Evolutionary conservation across 2,888 invertebrate genomes (phyloP).

Genomic region (Pristionchus exspectatus): DNA sequence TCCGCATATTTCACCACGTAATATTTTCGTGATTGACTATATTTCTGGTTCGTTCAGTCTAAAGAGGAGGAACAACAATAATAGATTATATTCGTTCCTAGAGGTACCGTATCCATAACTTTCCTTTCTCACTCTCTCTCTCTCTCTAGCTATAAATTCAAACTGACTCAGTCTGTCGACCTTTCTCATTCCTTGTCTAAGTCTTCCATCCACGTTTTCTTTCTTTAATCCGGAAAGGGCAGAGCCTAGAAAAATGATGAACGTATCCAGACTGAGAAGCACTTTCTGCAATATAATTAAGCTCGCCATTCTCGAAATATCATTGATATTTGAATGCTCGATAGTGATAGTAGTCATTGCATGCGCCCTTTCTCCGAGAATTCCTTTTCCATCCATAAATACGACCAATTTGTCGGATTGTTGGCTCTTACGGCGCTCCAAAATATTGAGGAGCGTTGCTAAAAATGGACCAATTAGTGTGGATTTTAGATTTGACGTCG

Average conservation of each 20-base stretch:
- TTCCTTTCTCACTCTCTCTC: neutral
- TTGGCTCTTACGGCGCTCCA: neutral
- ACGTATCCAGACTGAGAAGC: constrained; percentile 2
- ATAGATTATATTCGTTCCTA: neutral
- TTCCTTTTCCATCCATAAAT: neutral
- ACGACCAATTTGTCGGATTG: neutral
- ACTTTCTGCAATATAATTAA: constrained; percentile 14
- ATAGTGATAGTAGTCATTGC: neutral
- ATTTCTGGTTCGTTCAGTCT: neutral
- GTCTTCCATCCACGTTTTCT: constrained; percentile 25
- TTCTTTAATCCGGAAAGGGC: neutral
- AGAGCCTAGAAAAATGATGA: neutral
- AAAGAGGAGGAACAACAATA: neutral
- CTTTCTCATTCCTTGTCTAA: neutral
- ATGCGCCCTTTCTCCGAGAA: neutral
- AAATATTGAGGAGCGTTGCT: constrained; percentile 14
- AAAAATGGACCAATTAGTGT: neutral
- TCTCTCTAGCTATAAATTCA: neutral
- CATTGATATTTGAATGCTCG: constrained; percentile 15
- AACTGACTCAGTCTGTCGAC: neutral
- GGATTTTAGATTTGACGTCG: constrained; percentile 3
- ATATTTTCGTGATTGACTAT: neutral
- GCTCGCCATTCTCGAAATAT: constrained; percentile 15
- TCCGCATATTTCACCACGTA: neutral
- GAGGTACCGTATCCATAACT: neutral